Conservation (phyloP, 2,113 vertebrate species). For the Caracal caracal region DNA sequence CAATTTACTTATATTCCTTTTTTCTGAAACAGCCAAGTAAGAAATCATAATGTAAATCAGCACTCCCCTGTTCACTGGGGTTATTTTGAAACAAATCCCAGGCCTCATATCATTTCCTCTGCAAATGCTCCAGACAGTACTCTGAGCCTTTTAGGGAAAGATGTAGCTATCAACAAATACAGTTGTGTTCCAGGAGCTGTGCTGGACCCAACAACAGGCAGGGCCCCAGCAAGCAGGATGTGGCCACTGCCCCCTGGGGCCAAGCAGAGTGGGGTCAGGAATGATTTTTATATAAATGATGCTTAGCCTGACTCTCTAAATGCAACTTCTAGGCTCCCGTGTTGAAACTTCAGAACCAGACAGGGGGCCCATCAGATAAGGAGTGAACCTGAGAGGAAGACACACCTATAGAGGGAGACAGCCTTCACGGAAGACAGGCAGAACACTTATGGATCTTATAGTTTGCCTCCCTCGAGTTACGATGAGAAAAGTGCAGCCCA, state of each 20-base stretch:
- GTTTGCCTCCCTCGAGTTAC: background rate
- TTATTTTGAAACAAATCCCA: background rate
- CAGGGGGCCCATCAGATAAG: background rate
- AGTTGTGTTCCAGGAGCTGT: background rate
- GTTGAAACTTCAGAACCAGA: constrained; percentile 58
- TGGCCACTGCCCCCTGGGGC: background rate
- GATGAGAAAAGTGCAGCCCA: background rate
- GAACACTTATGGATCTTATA: background rate
- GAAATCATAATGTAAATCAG: background rate
- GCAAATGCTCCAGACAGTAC: background rate
- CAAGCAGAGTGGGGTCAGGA: background rate
- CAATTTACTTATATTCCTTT: background rate
- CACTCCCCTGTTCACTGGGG: background rate
- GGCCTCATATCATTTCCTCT: background rate
- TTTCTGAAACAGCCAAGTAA: background rate
- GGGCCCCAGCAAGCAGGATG: background rate
- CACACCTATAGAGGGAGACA: background rate
- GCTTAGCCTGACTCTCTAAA: background rate
- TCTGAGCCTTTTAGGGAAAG: background rate
- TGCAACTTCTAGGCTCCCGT: background rate
- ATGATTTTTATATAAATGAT: background rate
- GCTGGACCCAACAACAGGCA: background rate
- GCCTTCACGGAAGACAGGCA: background rate
- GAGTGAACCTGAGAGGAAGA: background rate
- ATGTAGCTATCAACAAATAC: background rate